These are phyloP conservation scores for Ptychochromis oligacanthus DNA, from an alignment of 2,113 vertebrate species.

Conservation along the genomic window DNA sequence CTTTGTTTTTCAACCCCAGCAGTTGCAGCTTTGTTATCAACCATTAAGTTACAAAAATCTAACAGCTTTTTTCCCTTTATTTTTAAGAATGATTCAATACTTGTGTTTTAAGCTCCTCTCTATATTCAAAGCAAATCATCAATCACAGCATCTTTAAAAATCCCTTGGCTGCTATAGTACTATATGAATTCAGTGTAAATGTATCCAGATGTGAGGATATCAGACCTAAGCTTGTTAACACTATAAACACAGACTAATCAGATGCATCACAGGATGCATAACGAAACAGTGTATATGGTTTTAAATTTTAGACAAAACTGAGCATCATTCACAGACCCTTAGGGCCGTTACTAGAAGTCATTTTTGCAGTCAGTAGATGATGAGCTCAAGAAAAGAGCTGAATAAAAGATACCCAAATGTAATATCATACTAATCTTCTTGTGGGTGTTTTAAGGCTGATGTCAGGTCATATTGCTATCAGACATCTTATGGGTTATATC, in stretches of 20 bases:
- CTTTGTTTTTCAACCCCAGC: neutral
- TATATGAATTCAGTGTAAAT: neutral
- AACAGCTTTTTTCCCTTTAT: no score
- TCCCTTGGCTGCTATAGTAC: neutral
- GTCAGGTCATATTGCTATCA: neutral
- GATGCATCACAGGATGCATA: neutral
- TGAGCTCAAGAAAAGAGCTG: neutral
- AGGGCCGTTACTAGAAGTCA: neutral
- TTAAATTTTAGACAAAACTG: neutral
- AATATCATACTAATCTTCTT: neutral
- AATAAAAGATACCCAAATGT: neutral
- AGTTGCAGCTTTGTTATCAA: no score
- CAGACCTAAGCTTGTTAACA: neutral
- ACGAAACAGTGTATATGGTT: neutral
- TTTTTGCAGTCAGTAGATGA: neutral
- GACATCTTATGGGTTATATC: neutral
- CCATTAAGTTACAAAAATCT: neutral
- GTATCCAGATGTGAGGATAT: neutral
- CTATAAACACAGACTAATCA: neutral
- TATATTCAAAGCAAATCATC: no score
- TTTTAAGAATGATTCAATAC: neutral
- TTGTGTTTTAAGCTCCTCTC: neutral
- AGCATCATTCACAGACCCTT: neutral
- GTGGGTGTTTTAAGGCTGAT: neutral
- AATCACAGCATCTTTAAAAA: neutral